Evolutionary conservation across 2,113 vertebrate genomes (phyloP).

Genomic region (Dromaius novaehollandiae): DNA sequence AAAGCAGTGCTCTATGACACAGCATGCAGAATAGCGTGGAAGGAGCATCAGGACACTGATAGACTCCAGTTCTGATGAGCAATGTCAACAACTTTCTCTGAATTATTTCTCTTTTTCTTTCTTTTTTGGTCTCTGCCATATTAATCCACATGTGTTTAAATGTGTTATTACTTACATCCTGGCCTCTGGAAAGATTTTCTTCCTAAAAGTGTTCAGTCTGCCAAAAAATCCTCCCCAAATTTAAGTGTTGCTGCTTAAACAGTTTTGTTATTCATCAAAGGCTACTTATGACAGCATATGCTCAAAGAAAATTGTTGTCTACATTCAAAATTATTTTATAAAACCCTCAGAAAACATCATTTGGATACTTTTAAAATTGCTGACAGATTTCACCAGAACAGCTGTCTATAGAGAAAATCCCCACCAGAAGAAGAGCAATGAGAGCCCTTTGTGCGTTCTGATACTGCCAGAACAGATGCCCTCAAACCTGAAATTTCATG

Average conservation of each 20-base stretch:
- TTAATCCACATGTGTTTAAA: neutral
- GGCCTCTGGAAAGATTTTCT: slow-evolving; percentile 23
- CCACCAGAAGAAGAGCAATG: neutral
- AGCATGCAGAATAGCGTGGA: neutral
- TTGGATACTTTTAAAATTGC: slow-evolving; percentile 6
- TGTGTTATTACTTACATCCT: slow-evolving; percentile 16
- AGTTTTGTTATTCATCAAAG: slow-evolving; percentile 60
- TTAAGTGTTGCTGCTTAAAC: slow-evolving; percentile 37
- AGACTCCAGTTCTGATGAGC: neutral
- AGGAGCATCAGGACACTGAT: neutral
- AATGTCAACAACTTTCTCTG: neutral
- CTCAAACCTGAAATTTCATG: neutral
- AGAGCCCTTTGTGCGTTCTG: neutral
- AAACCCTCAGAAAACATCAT: slow-evolving; percentile 4
- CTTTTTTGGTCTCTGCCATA: neutral
- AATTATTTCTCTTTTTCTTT: neutral
- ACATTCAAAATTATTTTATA: slow-evolving; percentile 12
- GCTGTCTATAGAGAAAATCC: neutral
- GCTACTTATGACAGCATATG: slow-evolving; percentile 27
- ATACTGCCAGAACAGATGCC: neutral
- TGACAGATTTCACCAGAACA: neutral
- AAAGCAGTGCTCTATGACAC: neutral
- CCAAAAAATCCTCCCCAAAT: slow-evolving; percentile 51
- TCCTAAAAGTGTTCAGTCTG: slow-evolving; percentile 1
- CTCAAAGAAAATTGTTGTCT: slow-evolving; percentile 16